Conservation (phyloP, 30 jellyfish, hydroid and myxozoan species). For the Aurelia aurita complex sp. Pacific region DNA sequence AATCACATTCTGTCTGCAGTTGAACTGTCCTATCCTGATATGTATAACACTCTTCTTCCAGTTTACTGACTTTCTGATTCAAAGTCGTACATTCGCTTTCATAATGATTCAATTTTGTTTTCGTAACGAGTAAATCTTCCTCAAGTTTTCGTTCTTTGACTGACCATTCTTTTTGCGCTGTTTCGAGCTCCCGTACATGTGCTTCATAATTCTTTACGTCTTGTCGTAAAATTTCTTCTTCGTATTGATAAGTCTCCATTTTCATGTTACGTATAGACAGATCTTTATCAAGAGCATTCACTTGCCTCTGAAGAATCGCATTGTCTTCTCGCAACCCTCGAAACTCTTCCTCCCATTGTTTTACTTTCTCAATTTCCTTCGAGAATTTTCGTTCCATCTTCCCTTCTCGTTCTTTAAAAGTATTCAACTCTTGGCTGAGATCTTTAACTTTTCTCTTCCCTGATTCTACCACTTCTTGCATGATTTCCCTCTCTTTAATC, state of each 20-base stretch:
- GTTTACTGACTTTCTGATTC: slow-evolving; percentile 7
- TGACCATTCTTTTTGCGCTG: slow-evolving; percentile 12
- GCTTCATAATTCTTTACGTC: slow-evolving; percentile 42
- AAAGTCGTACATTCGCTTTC: slow-evolving; percentile 42
- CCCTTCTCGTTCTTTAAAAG: slow-evolving; percentile 13
- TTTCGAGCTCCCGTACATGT: slow-evolving; percentile 29
- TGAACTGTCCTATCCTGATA: slow-evolving; percentile 34
- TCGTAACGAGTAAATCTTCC: slow-evolving; percentile 62
- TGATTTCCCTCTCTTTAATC: slow-evolving; percentile 5
- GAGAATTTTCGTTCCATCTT: slow-evolving; percentile 36
- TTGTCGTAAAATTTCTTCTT: slow-evolving; percentile 54
- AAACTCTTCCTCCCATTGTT: slow-evolving; percentile 27
- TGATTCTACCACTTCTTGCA: slow-evolving; percentile 38
- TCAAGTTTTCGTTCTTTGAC: slow-evolving; percentile 33
- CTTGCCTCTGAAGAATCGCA: slow-evolving; percentile 47
- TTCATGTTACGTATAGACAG: slow-evolving; percentile 46
- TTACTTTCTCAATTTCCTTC: slow-evolving; percentile 20
- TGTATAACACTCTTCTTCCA: slow-evolving; percentile 49
- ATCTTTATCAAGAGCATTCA: slow-evolving; percentile 62
- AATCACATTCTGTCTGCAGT: slow-evolving; percentile 67
- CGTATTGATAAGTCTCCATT: slow-evolving; percentile 61
- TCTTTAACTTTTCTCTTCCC: slow-evolving; percentile 34
- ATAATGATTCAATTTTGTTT: slow-evolving; percentile 32
- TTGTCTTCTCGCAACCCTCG: slow-evolving; percentile 35
- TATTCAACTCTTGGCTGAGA: slow-evolving; percentile 27